phyloP scores from a whole-genome alignment of 2,797 vertebrate species.

The Morelia viridis region DNA sequence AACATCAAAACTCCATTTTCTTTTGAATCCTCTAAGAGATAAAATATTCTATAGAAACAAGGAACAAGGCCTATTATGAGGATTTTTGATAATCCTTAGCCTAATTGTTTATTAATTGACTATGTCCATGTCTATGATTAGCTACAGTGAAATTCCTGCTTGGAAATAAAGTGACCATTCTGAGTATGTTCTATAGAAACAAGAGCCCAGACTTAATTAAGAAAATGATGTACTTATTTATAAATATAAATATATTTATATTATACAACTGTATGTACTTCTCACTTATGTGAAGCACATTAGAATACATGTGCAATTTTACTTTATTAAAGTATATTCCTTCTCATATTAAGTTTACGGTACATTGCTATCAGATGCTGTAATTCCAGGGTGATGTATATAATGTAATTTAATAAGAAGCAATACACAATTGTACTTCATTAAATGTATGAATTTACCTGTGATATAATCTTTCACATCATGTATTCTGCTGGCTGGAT shows the following conservation, averaged over 20 bases:
- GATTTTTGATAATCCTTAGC: slow-evolving; percentile 51
- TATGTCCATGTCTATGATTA: not conserved
- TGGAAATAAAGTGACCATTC: not conserved
- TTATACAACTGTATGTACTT: not conserved
- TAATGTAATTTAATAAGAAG: not conserved
- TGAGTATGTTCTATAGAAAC: not conserved
- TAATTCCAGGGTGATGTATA: slow-evolving; percentile 16
- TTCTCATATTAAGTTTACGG: not conserved
- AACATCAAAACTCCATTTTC: slow-evolving; percentile 54
- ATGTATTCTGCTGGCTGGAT: slow-evolving; percentile 96
- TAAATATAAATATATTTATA: slow-evolving; percentile 2
- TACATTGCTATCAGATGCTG: not conserved
- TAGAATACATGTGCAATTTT: not conserved
- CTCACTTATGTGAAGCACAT: not conserved
- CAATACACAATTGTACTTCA: slow-evolving; percentile 6
- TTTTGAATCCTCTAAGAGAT: slow-evolving; percentile 63
- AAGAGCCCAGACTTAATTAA: not conserved
- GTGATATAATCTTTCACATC: slow-evolving; percentile 94
- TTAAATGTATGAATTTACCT: slow-evolving; percentile 77
- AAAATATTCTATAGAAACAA: slow-evolving; percentile 61
- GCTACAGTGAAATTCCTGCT: slow-evolving; percentile 53
- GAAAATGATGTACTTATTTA: not conserved
- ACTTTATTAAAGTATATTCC: slow-evolving; percentile 5
- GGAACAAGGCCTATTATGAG: slow-evolving; percentile 51
- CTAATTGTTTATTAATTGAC: slow-evolving; percentile 56